Conservation (phyloP, 1,140 invertebrate species). For the Vanessa tameamea region DNA sequence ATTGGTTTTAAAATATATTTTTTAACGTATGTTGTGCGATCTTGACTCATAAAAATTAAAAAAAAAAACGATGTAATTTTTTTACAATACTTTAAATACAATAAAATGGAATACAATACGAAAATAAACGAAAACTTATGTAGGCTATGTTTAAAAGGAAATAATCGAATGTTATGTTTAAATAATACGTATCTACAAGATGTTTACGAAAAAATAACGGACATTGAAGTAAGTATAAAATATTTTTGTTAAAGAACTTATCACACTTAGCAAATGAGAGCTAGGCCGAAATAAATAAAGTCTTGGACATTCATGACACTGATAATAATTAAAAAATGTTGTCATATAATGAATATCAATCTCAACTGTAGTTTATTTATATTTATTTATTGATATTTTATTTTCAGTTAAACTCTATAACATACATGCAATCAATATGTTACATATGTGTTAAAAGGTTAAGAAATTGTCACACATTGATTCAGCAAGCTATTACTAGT, state of each 20-base stretch:
- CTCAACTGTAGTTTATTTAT: not conserved
- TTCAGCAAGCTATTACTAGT: conserved; percentile 16
- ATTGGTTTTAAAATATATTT: no score
- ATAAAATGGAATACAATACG: conserved; percentile 7
- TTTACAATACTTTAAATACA: not conserved
- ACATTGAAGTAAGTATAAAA: conserved; percentile 38
- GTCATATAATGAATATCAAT: not conserved
- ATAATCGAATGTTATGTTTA: conserved; percentile 33
- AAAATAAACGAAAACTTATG: conserved; percentile 33
- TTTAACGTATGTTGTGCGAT: no score
- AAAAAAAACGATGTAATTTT: not conserved
- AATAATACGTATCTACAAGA: conserved; percentile 37
- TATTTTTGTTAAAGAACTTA: not conserved
- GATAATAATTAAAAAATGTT: no score
- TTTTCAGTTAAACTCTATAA: conserved; percentile 21
- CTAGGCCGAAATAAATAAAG: no score
- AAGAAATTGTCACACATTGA: conserved; percentile 28
- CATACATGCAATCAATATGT: conserved; percentile 14
- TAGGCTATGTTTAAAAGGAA: conserved; percentile 39
- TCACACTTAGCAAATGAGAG: no score
- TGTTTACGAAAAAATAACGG: conserved; percentile 41
- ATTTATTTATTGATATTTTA: not conserved
- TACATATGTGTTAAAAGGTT: conserved; percentile 36
- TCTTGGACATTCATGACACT: not conserved
- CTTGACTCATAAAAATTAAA: no score